These are phyloP conservation scores for Lithophane leautieri DNA, from an alignment of 2,888 invertebrate species.

Conservation along the genomic window DNA sequence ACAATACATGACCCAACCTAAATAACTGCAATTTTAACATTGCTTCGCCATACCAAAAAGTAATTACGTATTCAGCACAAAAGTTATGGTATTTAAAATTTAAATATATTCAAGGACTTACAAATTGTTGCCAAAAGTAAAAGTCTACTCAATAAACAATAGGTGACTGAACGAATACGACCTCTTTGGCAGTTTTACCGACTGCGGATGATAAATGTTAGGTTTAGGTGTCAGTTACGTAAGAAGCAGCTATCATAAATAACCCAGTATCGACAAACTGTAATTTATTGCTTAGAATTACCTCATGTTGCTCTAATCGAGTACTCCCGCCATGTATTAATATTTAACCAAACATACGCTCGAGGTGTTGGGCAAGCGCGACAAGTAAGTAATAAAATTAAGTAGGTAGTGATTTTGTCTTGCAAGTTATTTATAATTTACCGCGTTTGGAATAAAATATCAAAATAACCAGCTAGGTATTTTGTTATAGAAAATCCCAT, in stretches of 20 bases:
- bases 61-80: constrained; percentile 40
- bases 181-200: constrained; percentile 47
- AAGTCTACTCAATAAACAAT: constrained; percentile 42
- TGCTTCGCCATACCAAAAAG: constrained; percentile 2
- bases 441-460: not conserved
- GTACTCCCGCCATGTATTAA: not conserved
- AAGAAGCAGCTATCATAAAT: constrained; percentile 18
- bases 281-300: constrained; percentile 29
- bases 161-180: constrained; percentile 25
- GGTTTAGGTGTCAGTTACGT: constrained; percentile 33
- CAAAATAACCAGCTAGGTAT: not conserved
- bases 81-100: constrained; percentile 34
- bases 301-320: not conserved
- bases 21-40: constrained; percentile 5
- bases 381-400: not conserved
- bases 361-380: not conserved
- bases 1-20: not conserved
- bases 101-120: constrained; percentile 34
- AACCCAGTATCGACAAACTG: constrained; percentile 25
- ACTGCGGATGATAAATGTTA: constrained; percentile 16
- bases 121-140: constrained; percentile 57
- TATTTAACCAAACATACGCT: not conserved
- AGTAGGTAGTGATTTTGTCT: not conserved
- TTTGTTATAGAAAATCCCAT: not conserved
- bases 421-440: not conserved